A percentile compares a stretch with the other conserved stretches of the same genome.
Evolutionary conservation across 2,797 vertebrate genomes (phyloP).

Genomic region (Eupleurogrammus muticus): DNA sequence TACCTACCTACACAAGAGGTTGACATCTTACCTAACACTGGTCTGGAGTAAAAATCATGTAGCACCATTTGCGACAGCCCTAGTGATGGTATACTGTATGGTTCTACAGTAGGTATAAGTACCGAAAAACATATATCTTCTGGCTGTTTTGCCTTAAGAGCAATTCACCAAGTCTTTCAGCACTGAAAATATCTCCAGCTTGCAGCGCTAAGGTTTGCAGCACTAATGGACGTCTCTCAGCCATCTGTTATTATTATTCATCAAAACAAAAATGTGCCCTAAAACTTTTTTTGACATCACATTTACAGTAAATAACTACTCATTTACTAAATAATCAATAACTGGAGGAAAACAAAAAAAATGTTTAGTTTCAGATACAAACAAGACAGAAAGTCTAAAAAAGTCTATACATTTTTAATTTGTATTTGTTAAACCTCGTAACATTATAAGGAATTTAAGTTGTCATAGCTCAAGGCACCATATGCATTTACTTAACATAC

Average conservation of each 20-base stretch:
- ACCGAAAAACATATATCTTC: not conserved
- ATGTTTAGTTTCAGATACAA: not conserved
- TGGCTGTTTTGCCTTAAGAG: too few species aligned
- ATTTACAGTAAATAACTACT: conserved; percentile 7
- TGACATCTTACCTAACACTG: too few species aligned
- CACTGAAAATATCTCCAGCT: not conserved
- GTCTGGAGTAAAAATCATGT: too few species aligned
- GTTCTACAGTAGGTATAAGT: not conserved
- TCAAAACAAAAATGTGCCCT: conserved; percentile 10
- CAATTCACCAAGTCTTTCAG: not conserved
- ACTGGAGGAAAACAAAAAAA: not conserved
- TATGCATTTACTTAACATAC: too few species aligned
- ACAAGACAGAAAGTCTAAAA: not conserved
- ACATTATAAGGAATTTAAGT: too few species aligned
- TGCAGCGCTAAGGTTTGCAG: not conserved
- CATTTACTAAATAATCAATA: conserved; percentile 6
- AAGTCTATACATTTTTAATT: too few species aligned
- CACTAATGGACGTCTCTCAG: not conserved
- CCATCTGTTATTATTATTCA: not conserved
- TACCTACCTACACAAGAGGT: too few species aligned
- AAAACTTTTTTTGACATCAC: conserved; percentile 1
- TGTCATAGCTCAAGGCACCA: too few species aligned
- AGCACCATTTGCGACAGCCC: too few species aligned
- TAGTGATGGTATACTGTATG: not conserved
- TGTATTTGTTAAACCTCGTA: too few species aligned